phyloP scores from a whole-genome alignment of 2,113 vertebrate genomes.

The Lophura nycthemera region DNA sequence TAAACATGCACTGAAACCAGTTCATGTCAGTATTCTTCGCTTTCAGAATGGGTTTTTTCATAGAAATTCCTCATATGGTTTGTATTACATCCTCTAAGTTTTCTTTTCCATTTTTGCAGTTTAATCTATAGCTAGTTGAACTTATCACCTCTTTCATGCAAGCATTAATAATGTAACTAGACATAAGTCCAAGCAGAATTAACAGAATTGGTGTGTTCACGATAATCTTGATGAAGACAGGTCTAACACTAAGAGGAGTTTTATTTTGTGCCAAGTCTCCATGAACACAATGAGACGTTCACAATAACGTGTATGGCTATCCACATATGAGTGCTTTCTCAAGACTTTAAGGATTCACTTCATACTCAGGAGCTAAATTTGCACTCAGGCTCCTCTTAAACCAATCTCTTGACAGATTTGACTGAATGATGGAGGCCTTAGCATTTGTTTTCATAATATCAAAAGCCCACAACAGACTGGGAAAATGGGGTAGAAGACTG shows the following conservation, averaged over 20 bases:
- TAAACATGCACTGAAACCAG: constrained; percentile 34
- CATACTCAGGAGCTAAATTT: background rate
- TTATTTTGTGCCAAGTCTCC: background rate
- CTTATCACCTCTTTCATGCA: constrained; percentile 43
- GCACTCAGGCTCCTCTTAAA: background rate
- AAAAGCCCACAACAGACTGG: background rate
- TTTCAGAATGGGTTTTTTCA: background rate
- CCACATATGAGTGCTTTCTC: background rate
- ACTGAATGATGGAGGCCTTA: background rate
- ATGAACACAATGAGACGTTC: background rate
- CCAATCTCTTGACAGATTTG: background rate
- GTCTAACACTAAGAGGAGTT: background rate
- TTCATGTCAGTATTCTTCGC: constrained; percentile 29
- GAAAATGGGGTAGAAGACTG: background rate
- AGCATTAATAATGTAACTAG: constrained; percentile 54
- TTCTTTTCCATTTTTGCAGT: background rate
- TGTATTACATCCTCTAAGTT: background rate
- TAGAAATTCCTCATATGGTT: background rate
- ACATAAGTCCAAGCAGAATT: constrained; percentile 15
- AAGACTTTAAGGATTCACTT: background rate
- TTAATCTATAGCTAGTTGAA: constrained; percentile 46
- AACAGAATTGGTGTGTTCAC: constrained; percentile 32
- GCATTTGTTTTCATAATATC: background rate
- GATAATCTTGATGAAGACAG: constrained; percentile 32
- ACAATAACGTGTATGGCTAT: background rate